Conservation (phyloP, 2,113 vertebrate species). For the Pelecanoides urinatrix region DNA sequence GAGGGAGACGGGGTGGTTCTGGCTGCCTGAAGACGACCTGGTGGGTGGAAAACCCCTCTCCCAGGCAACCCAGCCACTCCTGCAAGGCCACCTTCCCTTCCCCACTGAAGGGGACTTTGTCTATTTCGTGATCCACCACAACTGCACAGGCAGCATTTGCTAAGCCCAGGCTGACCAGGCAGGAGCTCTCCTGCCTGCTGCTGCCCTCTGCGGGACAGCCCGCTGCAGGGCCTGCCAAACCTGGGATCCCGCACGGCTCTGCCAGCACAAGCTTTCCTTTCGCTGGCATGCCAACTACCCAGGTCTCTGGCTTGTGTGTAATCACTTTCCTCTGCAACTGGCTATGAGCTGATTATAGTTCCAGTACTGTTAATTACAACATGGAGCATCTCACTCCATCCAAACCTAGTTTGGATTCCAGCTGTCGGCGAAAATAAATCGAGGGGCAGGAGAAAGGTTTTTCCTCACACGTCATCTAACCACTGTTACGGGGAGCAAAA, state of each 20-base stretch:
- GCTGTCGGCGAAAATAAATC: neutral
- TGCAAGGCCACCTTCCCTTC: neutral
- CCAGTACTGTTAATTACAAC: neutral
- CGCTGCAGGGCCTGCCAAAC: neutral
- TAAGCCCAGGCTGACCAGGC: neutral
- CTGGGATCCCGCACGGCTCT: neutral
- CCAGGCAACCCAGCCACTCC: fast-evolving
- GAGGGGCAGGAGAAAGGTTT: neutral
- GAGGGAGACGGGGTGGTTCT: neutral
- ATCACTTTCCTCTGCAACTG: neutral
- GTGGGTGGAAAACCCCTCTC: neutral
- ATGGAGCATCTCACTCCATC: neutral
- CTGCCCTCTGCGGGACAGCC: constrained; percentile 33
- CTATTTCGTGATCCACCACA: neutral
- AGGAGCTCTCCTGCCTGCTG: neutral
- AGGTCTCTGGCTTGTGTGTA: neutral
- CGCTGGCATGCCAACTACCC: fast-evolving
- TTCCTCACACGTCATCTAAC: neutral
- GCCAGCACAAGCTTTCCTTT: neutral
- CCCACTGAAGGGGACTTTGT: neutral
- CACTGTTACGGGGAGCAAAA: neutral
- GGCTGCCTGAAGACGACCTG: neutral
- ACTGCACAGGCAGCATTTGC: neutral
- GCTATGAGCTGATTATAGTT: neutral
- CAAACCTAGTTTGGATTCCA: neutral